Base-by-base conservation (phyloP, 2,888 invertebrate genomes). In the Epinotia nisella region DNA sequence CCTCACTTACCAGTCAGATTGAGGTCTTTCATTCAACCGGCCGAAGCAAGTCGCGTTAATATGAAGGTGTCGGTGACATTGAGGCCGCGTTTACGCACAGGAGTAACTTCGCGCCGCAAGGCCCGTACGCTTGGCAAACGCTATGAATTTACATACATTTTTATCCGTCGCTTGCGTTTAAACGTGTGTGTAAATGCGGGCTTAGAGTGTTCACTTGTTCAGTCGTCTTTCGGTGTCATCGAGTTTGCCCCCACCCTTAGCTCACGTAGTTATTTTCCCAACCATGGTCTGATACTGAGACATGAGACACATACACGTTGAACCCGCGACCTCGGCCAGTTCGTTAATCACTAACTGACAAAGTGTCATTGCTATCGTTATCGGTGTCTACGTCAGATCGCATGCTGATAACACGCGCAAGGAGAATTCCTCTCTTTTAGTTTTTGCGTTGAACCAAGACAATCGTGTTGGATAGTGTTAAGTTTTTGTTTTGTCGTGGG, bases 321-420 rank as follows among this genome's bases (percentile, higher is more conserved):
- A 72, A 72, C 72, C n/a, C 67, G 21, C 56, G 61, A 72, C 72
- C 72, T 72, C 67, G 67, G 29, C 65, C 55, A n/a, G 60, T 35
- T 51, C 29, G 45, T 62, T 72, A 61, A 66, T 72, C 66, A 60
- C 60, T 15, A 64, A 74, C 62, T 72, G 74, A 72, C 78, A 78
- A 75, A 74, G 78, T 76, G 71, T 74, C 60, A 69, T 79, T 75
- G 70, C 76, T 83, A 83, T 81, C 80, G 79, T 79, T 83, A 87
- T 89, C 86, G 82, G 74, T 75, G 74, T 72, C 72, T 80, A 84
- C 89, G 88, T 89, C 89, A 87, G 82, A 84, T 84, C 81, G 78
- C 78, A 77, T 77, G 74, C 74, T 82, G 88, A 88, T 88, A 88
- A 85, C 77, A 74, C 66, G 72, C 76, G 76, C 71, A 56, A 70